Evolutionary conservation across 2,797 vertebrate species (phyloP).

Genomic region (Balearica regulorum): DNA sequence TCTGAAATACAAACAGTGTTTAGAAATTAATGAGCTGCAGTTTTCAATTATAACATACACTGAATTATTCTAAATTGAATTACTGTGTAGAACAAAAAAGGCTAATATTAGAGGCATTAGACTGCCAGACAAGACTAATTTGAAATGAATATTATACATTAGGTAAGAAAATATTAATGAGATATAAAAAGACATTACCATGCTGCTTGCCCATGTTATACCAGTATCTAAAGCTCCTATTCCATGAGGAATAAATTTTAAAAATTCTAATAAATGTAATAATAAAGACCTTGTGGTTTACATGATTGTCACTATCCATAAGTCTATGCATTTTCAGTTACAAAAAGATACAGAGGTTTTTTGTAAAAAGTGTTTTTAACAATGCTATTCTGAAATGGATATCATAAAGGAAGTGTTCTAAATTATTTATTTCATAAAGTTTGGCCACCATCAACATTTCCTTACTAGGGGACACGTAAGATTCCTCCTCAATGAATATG

Average conservation of each 20-base stretch:
- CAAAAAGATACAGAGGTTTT: not conserved
- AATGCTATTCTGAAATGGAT: not conserved
- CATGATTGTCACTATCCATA: not conserved
- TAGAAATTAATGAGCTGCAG: constrained; percentile 49
- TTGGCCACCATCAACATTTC: not conserved
- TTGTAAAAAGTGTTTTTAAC: not conserved
- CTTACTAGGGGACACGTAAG: not conserved
- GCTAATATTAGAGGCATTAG: constrained; percentile 13
- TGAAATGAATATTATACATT: constrained; percentile 15
- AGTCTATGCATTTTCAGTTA: not conserved
- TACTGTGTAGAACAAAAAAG: constrained; percentile 12
- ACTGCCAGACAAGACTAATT: not conserved
- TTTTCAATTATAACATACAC: constrained; percentile 38
- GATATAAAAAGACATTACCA: constrained; percentile 7
- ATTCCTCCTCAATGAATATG: not conserved
- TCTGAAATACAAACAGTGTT: constrained; percentile 41
- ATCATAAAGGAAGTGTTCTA: not conserved
- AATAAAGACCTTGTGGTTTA: not conserved
- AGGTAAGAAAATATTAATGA: constrained; percentile 32
- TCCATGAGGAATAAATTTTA: not conserved
- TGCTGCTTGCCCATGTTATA: not conserved
- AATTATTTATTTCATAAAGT: not conserved
- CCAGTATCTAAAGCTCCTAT: not conserved
- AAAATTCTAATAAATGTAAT: not conserved
- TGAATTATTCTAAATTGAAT: constrained; percentile 47